Evolutionary conservation across 2,888 invertebrate genomes (phyloP).

Genomic region (Ditula angustiorana): DNA sequence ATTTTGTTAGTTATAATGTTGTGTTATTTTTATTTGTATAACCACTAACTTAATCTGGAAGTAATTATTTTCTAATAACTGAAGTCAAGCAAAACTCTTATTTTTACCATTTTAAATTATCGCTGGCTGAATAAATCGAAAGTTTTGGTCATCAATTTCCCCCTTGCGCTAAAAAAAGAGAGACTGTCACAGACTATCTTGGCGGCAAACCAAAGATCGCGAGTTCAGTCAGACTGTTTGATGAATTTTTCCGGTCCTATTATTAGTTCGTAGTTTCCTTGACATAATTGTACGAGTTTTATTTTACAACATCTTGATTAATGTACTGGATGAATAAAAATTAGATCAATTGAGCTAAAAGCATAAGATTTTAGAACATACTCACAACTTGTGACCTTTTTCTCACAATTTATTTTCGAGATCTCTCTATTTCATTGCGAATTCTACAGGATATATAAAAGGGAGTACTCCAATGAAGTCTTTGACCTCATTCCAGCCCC

Average conservation of each 20-base stretch:
- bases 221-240: constrained; percentile 5
- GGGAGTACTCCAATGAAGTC: too few relatives aligned
- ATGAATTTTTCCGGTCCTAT: constrained; percentile 8
- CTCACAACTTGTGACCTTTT: too few relatives aligned
- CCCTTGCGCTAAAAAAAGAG: background rate
- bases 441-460: too few relatives aligned
- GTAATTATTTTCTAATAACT: too few relatives aligned
- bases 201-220: constrained; percentile 8
- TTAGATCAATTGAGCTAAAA: background rate
- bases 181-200: constrained; percentile 1
- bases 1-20: too few relatives aligned
- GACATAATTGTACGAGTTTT: constrained; percentile 1
- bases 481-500: too few relatives aligned
- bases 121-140: background rate
- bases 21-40: too few relatives aligned
- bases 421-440: too few relatives aligned
- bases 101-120: too few relatives aligned
- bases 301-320: constrained; percentile 5
- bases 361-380: background rate
- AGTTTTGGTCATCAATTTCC: constrained; percentile 4
- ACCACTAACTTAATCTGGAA: too few relatives aligned
- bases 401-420: too few relatives aligned
- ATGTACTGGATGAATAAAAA: background rate
- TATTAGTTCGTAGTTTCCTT: constrained; percentile 5
- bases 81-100: too few relatives aligned